Evolutionary conservation across 2,113 vertebrate genomes (phyloP), one percentile per base, ranked within the genome.

Genomic region (Tetrax tetrax): DNA sequence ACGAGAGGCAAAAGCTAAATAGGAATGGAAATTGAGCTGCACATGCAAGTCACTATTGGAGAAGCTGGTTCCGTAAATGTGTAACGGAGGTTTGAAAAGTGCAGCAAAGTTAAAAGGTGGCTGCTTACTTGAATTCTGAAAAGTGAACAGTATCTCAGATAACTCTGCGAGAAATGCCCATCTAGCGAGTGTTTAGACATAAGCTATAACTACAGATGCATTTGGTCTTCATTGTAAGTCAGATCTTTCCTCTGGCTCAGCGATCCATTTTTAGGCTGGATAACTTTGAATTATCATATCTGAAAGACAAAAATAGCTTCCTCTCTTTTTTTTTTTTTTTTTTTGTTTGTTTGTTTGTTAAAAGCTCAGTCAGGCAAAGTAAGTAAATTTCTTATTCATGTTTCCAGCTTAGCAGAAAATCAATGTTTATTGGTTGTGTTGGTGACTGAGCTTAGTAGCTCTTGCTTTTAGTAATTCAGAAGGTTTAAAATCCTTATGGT

Each of bases 51-150:
- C 19, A 5, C 31, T 69, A 45, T 57, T 69, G 53, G 48, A 84
- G 69, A 91, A 95, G 50, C 37, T 65, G 54, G 61, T 93, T 89
- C 76, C 41, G 7, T 84, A 87, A 92, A 61, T 43, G 25, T 48
- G 20, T 76, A 43, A 23, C 9, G 27, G 35, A 47, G 69, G 64
- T 8, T 79, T 91, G 81, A 75, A 53, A 72, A 91, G 72, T 83
- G 83, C 77, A 65, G 91, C 66, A 75, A 74, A 88, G 51, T 57
- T 79, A 47, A 69, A 86, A 83, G 69, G 43, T 27, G 66, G 77
- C 83, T 96, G 83, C 70, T 87, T 96, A 95, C 91, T 94, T 96
- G 94, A 94, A 94, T 96, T 95, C 63, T 85, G 81, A 47, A 51
- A 87, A 76, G 71, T 13, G 63, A 70, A 72, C 87, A 11, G 9